A percentile compares a stretch with the other conserved stretches of the same genome.
phyloP scores from a whole-genome alignment of 2,888 invertebrate genomes.

The Beris morrisii region DNA sequence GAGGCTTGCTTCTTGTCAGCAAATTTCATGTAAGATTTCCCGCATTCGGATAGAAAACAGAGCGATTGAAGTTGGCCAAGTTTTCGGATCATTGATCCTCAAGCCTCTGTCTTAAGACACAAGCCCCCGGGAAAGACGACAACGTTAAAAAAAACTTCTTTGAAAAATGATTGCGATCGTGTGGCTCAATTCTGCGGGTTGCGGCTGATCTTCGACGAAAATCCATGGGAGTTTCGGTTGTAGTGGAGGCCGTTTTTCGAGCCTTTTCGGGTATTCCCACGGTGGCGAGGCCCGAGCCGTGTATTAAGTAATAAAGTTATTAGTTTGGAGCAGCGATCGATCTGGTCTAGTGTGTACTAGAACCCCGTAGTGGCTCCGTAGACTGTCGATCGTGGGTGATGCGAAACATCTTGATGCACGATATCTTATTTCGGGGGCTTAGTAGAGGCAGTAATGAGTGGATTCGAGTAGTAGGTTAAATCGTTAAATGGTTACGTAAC shows the following conservation, averaged over 20 bases:
- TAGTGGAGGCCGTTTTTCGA: slow-evolving; percentile 26
- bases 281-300: slow-evolving; percentile 24
- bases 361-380: background rate
- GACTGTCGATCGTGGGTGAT: slow-evolving; percentile 36
- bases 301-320: slow-evolving; percentile 31
- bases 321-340: slow-evolving; percentile 15
- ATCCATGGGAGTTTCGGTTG: slow-evolving; percentile 11
- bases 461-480: slow-evolving; percentile 23
- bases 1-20: slow-evolving; percentile 42
- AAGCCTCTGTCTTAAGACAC: background rate
- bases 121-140: background rate
- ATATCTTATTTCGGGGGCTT: slow-evolving; percentile 15
- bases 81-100: slow-evolving; percentile 29
- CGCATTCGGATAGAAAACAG: slow-evolving; percentile 11
- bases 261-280: slow-evolving; percentile 35
- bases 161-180: background rate
- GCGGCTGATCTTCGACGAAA: no score
- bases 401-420: slow-evolving; percentile 37
- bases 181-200: slow-evolving; percentile 6
- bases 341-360: background rate
- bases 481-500: slow-evolving; percentile 24
- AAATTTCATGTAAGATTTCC: slow-evolving; percentile 17
- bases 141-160: background rate
- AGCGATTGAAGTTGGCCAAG: slow-evolving; percentile 3
- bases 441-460: slow-evolving; percentile 11